Conservation (phyloP, 92 coral and sea anemone genomes). For the Phenganax stokvisi region DNA sequence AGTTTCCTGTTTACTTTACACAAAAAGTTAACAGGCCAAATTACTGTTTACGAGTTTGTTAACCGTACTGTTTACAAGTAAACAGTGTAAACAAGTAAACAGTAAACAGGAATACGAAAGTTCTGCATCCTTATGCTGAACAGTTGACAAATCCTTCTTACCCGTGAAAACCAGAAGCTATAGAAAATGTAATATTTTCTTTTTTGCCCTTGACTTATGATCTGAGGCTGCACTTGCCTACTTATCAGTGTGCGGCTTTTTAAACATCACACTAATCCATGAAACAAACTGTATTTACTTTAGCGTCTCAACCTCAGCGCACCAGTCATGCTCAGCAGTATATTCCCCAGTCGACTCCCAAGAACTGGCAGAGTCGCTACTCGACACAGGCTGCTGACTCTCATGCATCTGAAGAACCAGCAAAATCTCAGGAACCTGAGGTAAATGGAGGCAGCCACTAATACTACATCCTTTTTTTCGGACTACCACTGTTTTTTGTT, state of each 20-base stretch:
- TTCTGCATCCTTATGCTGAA: no score
- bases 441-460: background rate
- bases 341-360: conserved; percentile 14
- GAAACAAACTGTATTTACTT: background rate
- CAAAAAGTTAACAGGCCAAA: no score
- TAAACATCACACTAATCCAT: background rate
- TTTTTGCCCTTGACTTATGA: no score
- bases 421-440: background rate
- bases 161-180: no score
- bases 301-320: conserved; percentile 14
- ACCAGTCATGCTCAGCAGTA: conserved; percentile 30
- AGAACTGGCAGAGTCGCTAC: conserved; percentile 33
- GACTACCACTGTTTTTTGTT: background rate
- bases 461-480: background rate
- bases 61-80: no score
- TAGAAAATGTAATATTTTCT: no score
- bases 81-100: no score
- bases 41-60: no score
- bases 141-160: no score
- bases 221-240: no score
- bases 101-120: no score
- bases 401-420: background rate
- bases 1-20: no score
- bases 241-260: background rate
- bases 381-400: background rate